These are phyloP conservation scores for Globicephala melas DNA, from an alignment of 2,113 vertebrate genomes.

Conservation along the genomic window DNA sequence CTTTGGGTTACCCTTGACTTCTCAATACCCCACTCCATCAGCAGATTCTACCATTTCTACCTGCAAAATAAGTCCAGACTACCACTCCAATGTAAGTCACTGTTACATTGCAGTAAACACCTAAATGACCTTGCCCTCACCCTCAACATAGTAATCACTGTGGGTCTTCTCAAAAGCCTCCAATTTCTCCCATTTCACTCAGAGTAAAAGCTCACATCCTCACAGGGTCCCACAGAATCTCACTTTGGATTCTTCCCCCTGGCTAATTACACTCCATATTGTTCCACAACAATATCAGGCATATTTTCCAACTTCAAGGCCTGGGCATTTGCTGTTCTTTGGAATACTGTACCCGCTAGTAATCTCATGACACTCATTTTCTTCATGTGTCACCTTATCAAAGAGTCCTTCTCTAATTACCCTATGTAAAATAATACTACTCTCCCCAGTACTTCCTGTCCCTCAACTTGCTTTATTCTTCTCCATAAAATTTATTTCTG, in stretches of 20 bases:
- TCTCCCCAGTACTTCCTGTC: not conserved
- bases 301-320: not conserved
- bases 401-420: not conserved
- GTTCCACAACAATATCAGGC: not conserved
- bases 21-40: not conserved
- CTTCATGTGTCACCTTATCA: not conserved
- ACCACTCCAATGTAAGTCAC: not conserved
- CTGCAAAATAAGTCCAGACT: not conserved
- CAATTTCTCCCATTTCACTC: not conserved
- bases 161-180: not conserved
- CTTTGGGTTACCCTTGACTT: not conserved
- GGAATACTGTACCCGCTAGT: not conserved
- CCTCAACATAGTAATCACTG: not conserved
- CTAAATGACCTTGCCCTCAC: not conserved
- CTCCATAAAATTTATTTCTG: not conserved
- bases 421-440: not conserved
- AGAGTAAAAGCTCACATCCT: not conserved
- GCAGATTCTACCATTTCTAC: not conserved
- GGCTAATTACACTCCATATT: not conserved
- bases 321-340: not conserved
- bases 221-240: not conserved
- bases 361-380: not conserved
- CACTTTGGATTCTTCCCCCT: not conserved
- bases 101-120: not conserved
- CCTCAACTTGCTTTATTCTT: not conserved